Evolutionary conservation across 2,113 vertebrate species (phyloP).

Genomic region (Cricetomys ansorgei): DNA sequence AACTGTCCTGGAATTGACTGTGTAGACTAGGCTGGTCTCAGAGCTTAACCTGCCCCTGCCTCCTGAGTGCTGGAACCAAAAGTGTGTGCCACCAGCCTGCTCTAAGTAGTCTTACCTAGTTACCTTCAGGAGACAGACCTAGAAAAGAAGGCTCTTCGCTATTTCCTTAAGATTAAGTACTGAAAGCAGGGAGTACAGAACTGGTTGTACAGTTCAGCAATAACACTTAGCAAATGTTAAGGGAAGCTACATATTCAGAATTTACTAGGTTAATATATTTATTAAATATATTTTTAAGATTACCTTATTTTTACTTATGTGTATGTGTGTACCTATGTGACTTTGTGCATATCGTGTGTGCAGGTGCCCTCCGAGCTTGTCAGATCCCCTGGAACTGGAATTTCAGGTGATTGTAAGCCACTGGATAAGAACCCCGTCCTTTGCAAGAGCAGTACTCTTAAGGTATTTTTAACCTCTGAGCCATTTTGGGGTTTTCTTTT

Average conservation of each 20-base stretch:
- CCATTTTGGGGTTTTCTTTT: not conserved
- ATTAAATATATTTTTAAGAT: not conserved
- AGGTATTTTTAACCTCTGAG: not conserved
- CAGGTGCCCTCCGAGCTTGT: not conserved
- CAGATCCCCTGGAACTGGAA: not conserved
- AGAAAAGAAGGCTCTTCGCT: conserved; percentile 34
- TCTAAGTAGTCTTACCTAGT: not conserved
- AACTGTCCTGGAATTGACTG: not conserved
- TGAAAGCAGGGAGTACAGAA: not conserved
- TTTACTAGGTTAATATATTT: not conserved
- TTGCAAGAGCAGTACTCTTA: not conserved
- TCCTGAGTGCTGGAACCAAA: not conserved
- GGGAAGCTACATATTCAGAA: not conserved
- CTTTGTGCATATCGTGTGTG: not conserved
- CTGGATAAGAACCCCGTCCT: not conserved
- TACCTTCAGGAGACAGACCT: not conserved
- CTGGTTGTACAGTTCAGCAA: not conserved
- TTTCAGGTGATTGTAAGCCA: not conserved
- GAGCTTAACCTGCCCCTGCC: not conserved
- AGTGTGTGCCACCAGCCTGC: not conserved
- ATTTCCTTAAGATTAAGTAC: conserved; percentile 1
- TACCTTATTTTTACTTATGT: not conserved
- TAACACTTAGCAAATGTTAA: not conserved
- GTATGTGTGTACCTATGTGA: not conserved
- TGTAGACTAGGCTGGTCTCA: not conserved